phyloP scores from a whole-genome alignment of 2,888 invertebrate species.

The Euplexia lucipara region DNA sequence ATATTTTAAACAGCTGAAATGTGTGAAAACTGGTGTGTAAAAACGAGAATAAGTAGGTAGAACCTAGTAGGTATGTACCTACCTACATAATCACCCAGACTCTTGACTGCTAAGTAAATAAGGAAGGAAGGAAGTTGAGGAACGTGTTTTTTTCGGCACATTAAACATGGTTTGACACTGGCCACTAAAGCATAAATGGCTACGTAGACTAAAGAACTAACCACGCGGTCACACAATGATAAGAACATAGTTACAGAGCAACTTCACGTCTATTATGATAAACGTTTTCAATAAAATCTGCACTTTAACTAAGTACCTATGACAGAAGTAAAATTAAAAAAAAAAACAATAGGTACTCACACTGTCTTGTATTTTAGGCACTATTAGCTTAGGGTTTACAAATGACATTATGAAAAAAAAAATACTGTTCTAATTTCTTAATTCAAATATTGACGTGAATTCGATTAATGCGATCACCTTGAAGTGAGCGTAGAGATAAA shows the following conservation, averaged over 20 bases:
- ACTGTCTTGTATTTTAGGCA: constrained; percentile 72
- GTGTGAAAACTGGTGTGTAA: too few relatives aligned
- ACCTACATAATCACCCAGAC: not conserved
- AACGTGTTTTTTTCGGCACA: too few relatives aligned
- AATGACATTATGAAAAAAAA: constrained; percentile 57
- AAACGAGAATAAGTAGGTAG: too few relatives aligned
- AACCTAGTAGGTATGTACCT: too few relatives aligned
- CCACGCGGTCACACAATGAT: constrained; percentile 8
- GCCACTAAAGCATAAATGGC: constrained; percentile 3
- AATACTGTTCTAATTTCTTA: constrained; percentile 39
- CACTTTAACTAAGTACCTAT: not conserved
- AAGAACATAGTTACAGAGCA: constrained; percentile 40
- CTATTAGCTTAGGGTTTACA: constrained; percentile 62
- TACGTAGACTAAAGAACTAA: not conserved
- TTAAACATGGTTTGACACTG: not conserved
- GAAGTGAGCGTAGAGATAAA: constrained; percentile 74
- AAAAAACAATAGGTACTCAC: constrained; percentile 70
- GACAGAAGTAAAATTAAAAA: not conserved
- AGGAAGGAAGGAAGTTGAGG: not conserved
- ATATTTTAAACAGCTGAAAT: too few relatives aligned
- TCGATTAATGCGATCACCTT: constrained; percentile 68
- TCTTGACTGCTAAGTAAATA: not conserved
- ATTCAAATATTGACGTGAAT: constrained; percentile 57
- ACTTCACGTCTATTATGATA: constrained; percentile 69
- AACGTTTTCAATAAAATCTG: not conserved